Conservation (phyloP, 2,888 invertebrate genomes). For the Macaria liturata region DNA sequence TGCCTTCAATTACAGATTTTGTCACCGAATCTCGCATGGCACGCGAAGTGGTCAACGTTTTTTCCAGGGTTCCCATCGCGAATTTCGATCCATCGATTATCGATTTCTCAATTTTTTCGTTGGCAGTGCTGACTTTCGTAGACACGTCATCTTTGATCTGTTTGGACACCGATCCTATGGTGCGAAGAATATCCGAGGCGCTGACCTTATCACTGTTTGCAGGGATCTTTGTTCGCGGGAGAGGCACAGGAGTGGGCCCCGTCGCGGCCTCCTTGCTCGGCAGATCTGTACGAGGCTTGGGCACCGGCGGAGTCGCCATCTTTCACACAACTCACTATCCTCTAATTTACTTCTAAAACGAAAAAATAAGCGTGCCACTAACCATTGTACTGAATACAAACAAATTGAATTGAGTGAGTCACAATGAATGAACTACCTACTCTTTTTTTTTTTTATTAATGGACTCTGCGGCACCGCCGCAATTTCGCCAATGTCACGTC, state of each 20-base stretch:
- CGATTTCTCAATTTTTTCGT: constrained; percentile 68
- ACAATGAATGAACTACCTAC: neutral
- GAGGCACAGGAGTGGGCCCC: constrained; percentile 78
- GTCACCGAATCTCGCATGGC: constrained; percentile 79
- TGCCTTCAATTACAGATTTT: constrained; percentile 86
- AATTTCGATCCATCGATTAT: constrained; percentile 66
- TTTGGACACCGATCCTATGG: constrained; percentile 81
- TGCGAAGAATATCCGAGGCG: constrained; percentile 73
- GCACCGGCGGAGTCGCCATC: constrained; percentile 75
- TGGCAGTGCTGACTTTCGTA: constrained; percentile 72
- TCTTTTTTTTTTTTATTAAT: too few relatives aligned
- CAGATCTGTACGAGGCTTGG: constrained; percentile 65
- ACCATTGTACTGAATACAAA: constrained; percentile 9
- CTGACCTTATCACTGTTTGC: constrained; percentile 55
- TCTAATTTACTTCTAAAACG: neutral
- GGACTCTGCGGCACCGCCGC: too few relatives aligned
- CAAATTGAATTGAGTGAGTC: constrained; percentile 2
- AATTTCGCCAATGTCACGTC: too few relatives aligned
- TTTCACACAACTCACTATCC: neutral
- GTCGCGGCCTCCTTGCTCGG: constrained; percentile 31
- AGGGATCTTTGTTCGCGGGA: constrained; percentile 73
- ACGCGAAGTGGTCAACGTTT: constrained; percentile 73
- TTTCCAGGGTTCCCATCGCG: constrained; percentile 74
- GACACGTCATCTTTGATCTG: constrained; percentile 83
- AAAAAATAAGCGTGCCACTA: neutral